Percentiles rank a stretch among this genome's conserved stretches.
phyloP scores from a whole-genome alignment of 1,140 invertebrate species.

The Drosophila gunungcola region DNA sequence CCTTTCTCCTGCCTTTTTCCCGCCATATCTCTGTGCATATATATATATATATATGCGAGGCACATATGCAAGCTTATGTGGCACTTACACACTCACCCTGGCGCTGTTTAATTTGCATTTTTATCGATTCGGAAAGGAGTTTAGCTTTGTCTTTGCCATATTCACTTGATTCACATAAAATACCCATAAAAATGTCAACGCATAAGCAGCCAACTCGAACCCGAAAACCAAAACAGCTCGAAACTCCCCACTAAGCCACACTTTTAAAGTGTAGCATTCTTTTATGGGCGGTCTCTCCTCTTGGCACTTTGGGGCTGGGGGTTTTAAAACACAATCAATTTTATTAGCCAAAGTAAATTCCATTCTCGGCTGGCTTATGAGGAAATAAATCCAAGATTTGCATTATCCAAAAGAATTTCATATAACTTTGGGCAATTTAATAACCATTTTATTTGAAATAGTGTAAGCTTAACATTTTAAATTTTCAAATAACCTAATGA shows the following conservation, averaged over 20 bases:
- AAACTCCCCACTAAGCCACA: conserved; percentile 44
- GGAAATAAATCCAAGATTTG: not conserved
- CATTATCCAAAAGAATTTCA: not conserved
- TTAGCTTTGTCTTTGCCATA: conserved; percentile 72
- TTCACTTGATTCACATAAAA: conserved; percentile 70
- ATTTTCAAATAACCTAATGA: too few relatives aligned
- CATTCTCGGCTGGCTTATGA: conserved; percentile 12
- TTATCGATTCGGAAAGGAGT: conserved; percentile 76
- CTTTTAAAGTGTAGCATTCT: conserved; percentile 64
- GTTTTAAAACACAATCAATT: conserved; percentile 71
- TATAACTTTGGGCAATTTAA: too few relatives aligned
- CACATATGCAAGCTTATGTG: conserved; percentile 58
- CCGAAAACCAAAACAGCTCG: conserved; percentile 29
- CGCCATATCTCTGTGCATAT: conserved; percentile 19
- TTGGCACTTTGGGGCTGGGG: conserved; percentile 16
- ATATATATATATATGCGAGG: conserved; percentile 22
- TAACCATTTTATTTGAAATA: too few relatives aligned
- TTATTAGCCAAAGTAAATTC: conserved; percentile 55
- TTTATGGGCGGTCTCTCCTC: conserved; percentile 22
- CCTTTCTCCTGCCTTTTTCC: conserved; percentile 4
- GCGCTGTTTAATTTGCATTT: conserved; percentile 79
- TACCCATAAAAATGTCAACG: conserved; percentile 76
- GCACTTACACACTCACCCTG: conserved; percentile 23
- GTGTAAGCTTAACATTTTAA: too few relatives aligned
- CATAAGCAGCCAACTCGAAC: conserved; percentile 50